Evolutionary conservation across 2,797 vertebrate species (phyloP), one percentile per base, ranked within the genome.

Genomic region (Microhierax caerulescens): DNA sequence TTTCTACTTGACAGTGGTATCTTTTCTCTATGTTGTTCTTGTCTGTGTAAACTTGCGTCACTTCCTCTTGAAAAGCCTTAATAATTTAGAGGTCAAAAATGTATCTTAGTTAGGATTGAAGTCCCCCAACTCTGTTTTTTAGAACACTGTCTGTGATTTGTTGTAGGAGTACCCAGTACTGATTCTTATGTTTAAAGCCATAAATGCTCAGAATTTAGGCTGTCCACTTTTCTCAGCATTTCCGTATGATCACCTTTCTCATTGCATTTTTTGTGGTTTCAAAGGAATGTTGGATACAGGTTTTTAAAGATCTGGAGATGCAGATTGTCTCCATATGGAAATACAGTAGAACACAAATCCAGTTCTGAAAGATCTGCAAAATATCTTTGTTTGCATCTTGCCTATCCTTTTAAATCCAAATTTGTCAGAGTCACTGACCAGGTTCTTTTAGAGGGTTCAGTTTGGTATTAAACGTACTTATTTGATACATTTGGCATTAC

Each of bases 1-100:
- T 47, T 82, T 88, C 13, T 65, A 5, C 16, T 47, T 69, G 45
- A n/a, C 13, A 24, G 15, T 0, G 0, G 0, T 41, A 11, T 37
- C 7, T 73, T 91, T 82, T 73, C 22, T 72, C 13, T 47, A 0
- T 54, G 5, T 34, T 67, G 11, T 45, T 70, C 14, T 85, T 84
- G 15, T 53, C 1, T 32, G 0, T 39, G 18, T 85, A 75, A 69
- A 64, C 16, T 67, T 4, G 0, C 50, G 27, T 82, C 6, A 32
- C 11, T 79, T 56, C 23, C 68, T 92, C 24, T 64, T 82, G 48
- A 78, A 63, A 9, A 12, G 7, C 21, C 16, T 25, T 76, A 43
- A 6, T 41, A 77, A 30, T 83, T 82, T 79, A 65, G n/a, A 61
- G 7, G 11, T 50, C 21, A 63, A 60, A 60, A 36, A 64, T 69